Evolutionary conservation across 2,888 invertebrate genomes (phyloP), one percentile per base, ranked within the genome.

Genomic region (Monoplex corrugatus): DNA sequence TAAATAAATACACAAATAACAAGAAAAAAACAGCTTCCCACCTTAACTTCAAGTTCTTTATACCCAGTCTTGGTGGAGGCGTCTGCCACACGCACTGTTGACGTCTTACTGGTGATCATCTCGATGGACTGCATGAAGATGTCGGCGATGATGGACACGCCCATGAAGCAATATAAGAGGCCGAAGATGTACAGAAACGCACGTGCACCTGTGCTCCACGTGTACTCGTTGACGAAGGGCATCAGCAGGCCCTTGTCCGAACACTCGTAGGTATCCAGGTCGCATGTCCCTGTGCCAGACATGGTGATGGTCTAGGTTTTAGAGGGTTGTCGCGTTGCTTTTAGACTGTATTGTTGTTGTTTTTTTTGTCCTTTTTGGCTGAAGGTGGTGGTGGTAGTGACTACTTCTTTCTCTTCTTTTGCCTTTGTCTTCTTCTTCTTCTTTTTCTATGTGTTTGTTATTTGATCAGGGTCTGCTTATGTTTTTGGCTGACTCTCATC

Each of bases 111-210:
- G 38, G 97, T 97, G 92, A 97, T 97, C 92, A 96, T 96, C 93
- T 97, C 97, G 89, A 97, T 97, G 89, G 97, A 95, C 90, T 96
- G 96, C 97, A 97, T 97, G 94, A 97, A 97, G 89, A 97, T 96
- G 92, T 97, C 97, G 28, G 97, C 97, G 38, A 97, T 96, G 92
- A 97, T 97, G 89, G 97, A 96, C 13, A 97, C 96, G 13, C 97
- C 97, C 92, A 97, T 94, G 94, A 97, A 97, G 93, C 96, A 96
- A 95, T 97, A 97, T 28, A 97, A 92, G 1, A 97, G 95, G 13
- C 96, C 97, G 28, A 96, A 80, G 19, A 97, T 93, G 94, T 97
- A 97, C 38, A 97, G 92, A 63, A 95, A 89, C 2, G 96, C 96
- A 35, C 97, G 93, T 5, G 94, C 94, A n/a, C 92, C 95, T 28